These are phyloP conservation scores for Polypedilum vanderplanki DNA, from an alignment of 1,140 invertebrate genomes.

Conservation along the genomic window DNA sequence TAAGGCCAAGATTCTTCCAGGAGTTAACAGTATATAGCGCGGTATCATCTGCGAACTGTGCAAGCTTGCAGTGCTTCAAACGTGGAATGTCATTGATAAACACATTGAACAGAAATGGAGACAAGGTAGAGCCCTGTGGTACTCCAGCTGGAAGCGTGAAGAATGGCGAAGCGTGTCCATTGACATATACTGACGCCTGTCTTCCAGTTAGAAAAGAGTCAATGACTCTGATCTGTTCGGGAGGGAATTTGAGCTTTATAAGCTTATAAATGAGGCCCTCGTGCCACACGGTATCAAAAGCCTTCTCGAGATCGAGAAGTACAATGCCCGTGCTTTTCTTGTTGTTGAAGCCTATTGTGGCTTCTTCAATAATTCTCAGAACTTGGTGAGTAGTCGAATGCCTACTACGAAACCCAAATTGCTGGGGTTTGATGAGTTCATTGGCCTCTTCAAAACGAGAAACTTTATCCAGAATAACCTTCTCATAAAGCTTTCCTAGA, in stretches of 20 bases:
- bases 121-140: constrained; percentile 37
- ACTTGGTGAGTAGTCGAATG: constrained; percentile 37
- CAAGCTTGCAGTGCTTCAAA: constrained; percentile 22
- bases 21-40: background rate
- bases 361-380: constrained; percentile 34
- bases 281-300: constrained; percentile 40
- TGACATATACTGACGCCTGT: background rate
- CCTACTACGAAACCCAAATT: constrained; percentile 39
- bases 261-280: constrained; percentile 38
- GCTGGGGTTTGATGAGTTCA: constrained; percentile 31
- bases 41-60: constrained; percentile 38
- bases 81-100: constrained; percentile 35
- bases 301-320: constrained; percentile 39
- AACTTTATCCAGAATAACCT: constrained; percentile 34
- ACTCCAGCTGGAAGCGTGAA: constrained; percentile 35
- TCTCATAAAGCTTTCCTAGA: constrained; percentile 37
- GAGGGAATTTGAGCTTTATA: constrained; percentile 31
- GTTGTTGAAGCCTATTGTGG: constrained; percentile 34
- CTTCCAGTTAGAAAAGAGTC: constrained; percentile 30
- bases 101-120: constrained; percentile 35
- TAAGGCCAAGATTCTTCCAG: background rate
- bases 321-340: constrained; percentile 35
- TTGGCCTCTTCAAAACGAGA: constrained; percentile 31
- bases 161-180: constrained; percentile 30
- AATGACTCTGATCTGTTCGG: constrained; percentile 33